Evolutionary conservation across 2,113 vertebrate species (phyloP).

Genomic region (Crotalus tigris): DNA sequence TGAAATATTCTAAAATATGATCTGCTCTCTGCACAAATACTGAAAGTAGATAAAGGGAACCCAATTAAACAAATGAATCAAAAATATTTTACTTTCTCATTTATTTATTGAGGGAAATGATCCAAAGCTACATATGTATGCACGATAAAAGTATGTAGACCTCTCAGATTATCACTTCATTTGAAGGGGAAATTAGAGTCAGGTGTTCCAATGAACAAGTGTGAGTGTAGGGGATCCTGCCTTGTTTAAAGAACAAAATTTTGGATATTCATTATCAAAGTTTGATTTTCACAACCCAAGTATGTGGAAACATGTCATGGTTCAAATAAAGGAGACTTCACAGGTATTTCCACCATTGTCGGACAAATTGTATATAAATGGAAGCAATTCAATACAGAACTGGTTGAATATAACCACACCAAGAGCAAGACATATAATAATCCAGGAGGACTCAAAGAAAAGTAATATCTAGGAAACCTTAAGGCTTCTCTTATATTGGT

Average conservation of each 20-base stretch:
- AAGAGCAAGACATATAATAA: neutral
- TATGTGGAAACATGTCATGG: neutral
- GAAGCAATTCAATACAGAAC: neutral
- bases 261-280: neutral
- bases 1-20: neutral
- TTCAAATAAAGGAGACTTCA: neutral
- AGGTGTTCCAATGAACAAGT: neutral
- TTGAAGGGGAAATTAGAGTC: neutral
- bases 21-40: neutral
- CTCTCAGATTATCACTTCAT: neutral
- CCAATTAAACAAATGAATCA: neutral
- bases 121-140: neutral
- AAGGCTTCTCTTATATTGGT: neutral
- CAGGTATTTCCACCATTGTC: neutral
- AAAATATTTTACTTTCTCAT: neutral
- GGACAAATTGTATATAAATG: neutral
- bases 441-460: neutral
- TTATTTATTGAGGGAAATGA: neutral
- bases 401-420: neutral
- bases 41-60: neutral
- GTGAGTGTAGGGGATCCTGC: neutral
- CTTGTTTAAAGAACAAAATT: neutral
- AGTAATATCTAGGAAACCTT: neutral
- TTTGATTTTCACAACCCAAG: neutral
- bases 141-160: neutral